phyloP scores from a whole-genome alignment of 2,113 vertebrate genomes.

The Chionodraco myersi region DNA sequence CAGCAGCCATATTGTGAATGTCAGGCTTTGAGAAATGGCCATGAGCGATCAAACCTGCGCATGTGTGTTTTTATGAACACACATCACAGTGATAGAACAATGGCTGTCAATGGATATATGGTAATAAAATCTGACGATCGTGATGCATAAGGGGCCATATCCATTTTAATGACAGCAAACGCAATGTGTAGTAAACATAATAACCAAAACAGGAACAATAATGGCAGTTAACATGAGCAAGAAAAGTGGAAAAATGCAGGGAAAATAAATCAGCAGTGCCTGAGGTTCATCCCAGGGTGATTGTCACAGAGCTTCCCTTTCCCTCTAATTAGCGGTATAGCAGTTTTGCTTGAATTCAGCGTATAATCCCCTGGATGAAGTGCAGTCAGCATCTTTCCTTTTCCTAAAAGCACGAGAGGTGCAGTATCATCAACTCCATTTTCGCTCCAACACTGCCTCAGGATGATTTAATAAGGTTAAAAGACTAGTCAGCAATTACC shows the following conservation, averaged over 20 bases:
- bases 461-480: constrained; percentile 86
- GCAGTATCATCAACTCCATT: constrained; percentile 81
- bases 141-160: constrained; percentile 42
- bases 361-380: constrained; percentile 77
- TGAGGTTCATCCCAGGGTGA: constrained; percentile 68
- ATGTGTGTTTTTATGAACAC: constrained; percentile 73
- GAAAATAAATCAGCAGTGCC: constrained; percentile 31
- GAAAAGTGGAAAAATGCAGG: constrained; percentile 39
- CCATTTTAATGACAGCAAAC: constrained; percentile 66
- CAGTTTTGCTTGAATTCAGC: constrained; percentile 75
- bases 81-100: constrained; percentile 69
- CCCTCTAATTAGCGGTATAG: constrained; percentile 73
- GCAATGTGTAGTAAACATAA: constrained; percentile 58
- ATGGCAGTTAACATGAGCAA: constrained; percentile 60
- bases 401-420: constrained; percentile 77
- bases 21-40: constrained; percentile 80
- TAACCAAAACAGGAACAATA: constrained; percentile 58
- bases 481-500: constrained; percentile 87
- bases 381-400: constrained; percentile 80
- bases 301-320: constrained; percentile 69
- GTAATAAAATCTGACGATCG: constrained; percentile 64
- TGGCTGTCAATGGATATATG: constrained; percentile 66
- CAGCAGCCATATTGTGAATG: constrained; percentile 79
- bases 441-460: constrained; percentile 75
- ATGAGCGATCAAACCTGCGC: constrained; percentile 70